phyloP scores from a whole-genome alignment of 2,797 vertebrate genomes.

The Myoxocephalus aenaeus region DNA sequence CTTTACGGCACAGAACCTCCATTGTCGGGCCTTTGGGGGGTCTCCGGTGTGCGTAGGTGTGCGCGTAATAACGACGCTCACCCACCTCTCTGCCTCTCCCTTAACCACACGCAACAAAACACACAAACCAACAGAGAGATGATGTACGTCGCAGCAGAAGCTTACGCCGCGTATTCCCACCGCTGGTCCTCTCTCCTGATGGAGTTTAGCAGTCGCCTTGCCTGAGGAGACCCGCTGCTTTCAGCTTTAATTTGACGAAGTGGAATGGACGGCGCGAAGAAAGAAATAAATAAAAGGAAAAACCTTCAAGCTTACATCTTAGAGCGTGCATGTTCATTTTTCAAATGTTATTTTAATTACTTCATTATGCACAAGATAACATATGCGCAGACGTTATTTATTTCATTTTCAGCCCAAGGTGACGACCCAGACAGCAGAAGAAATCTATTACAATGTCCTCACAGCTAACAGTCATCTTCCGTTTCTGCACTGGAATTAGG shows the following conservation, averaged over 20 bases:
- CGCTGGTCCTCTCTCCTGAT: constrained; percentile 26
- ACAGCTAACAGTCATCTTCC: constrained; percentile 17
- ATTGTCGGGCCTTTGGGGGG: constrained; percentile 42
- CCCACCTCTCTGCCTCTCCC: constrained; percentile 42
- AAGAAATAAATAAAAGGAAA: background rate
- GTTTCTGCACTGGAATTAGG: background rate
- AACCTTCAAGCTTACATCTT: constrained; percentile 2
- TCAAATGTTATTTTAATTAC: constrained; percentile 10
- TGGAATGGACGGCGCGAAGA: constrained; percentile 1
- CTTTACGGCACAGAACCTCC: constrained; percentile 69
- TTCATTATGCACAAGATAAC: constrained; percentile 4
- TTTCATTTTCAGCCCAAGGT: background rate
- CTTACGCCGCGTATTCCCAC: constrained; percentile 47
- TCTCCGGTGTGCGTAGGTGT: constrained; percentile 69
- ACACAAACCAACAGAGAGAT: constrained; percentile 57
- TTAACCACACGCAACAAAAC: constrained; percentile 36
- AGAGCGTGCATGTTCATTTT: constrained; percentile 8
- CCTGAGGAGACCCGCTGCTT: constrained; percentile 36
- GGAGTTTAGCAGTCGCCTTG: constrained; percentile 3
- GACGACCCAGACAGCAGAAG: constrained; percentile 1
- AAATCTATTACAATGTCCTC: constrained; percentile 3
- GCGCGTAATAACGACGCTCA: constrained; percentile 56
- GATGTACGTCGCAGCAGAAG: constrained; percentile 52
- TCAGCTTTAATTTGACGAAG: constrained; percentile 48
- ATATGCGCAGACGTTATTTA: constrained; percentile 1